A percentile compares a stretch with the other conserved stretches of the same genome.
Conservation (phyloP, 2,888 invertebrate genomes). For the Pterostichus madidus region DNA sequence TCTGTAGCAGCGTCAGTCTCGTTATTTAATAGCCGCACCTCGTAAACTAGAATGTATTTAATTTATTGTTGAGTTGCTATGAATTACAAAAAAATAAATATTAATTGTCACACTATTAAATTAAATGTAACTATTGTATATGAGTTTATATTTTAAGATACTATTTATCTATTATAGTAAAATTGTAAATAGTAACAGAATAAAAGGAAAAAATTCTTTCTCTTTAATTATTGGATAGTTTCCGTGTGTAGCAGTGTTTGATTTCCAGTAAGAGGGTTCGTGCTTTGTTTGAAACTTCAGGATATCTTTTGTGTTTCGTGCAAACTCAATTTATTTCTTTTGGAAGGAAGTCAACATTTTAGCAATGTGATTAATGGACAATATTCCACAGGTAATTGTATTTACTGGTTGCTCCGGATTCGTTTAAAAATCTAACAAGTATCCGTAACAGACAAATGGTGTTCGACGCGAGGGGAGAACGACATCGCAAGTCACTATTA, state of each 20-base stretch:
- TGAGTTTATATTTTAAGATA: too few relatives aligned
- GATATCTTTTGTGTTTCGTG: slow-evolving; percentile 37
- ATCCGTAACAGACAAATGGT: slow-evolving; percentile 67
- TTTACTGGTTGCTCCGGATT: slow-evolving; percentile 68
- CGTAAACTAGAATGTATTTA: too few relatives aligned
- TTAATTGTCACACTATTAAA: too few relatives aligned
- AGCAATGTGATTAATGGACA: slow-evolving; percentile 71
- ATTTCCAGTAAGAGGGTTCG: slow-evolving; percentile 36
- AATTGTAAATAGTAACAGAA: too few relatives aligned
- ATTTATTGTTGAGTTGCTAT: too few relatives aligned
- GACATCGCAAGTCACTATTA: not conserved
- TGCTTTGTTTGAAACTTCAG: slow-evolving; percentile 29
- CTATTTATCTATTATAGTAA: too few relatives aligned
- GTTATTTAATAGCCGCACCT: too few relatives aligned
- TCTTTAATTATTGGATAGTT: slow-evolving; percentile 2
- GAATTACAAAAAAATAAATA: too few relatives aligned
- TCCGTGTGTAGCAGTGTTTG: not conserved
- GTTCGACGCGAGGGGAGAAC: not conserved
- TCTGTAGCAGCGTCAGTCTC: too few relatives aligned
- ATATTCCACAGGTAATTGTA: slow-evolving; percentile 70
- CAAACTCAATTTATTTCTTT: slow-evolving; percentile 58
- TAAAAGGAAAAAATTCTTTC: not conserved
- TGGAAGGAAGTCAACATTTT: slow-evolving; percentile 68
- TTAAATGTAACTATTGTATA: too few relatives aligned
- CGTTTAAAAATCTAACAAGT: slow-evolving; percentile 69